Evolutionary conservation across 2,888 invertebrate species (phyloP).

Genomic region (Eupithecia tripunctaria): DNA sequence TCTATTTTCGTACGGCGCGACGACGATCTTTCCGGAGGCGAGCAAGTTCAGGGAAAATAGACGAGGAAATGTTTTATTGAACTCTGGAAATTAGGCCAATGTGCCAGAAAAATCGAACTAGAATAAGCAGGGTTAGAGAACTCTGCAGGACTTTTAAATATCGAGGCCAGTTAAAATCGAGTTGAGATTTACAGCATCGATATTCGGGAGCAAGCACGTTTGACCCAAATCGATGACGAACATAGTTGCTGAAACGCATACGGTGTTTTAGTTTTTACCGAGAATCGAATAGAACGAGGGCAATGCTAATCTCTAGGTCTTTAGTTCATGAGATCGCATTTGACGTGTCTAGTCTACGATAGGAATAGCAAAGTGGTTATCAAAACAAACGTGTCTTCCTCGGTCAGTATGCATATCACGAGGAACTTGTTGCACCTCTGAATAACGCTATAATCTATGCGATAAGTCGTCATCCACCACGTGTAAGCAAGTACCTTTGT

Average conservation of each 20-base stretch:
- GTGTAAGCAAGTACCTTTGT: constrained; percentile 43
- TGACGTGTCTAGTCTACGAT: constrained; percentile 25
- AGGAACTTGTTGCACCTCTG: constrained; percentile 41
- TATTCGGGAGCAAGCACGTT: constrained; percentile 66
- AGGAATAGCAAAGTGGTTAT: constrained; percentile 28
- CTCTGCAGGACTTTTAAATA: constrained; percentile 50
- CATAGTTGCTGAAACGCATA: constrained; percentile 54
- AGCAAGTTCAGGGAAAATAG: constrained; percentile 80
- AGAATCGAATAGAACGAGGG: constrained; percentile 25
- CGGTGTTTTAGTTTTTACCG: constrained; percentile 40
- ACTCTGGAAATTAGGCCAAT: constrained; percentile 68
- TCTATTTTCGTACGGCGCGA: constrained; percentile 61
- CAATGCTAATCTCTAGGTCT: constrained; percentile 14
- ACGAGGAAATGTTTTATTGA: constrained; percentile 72
- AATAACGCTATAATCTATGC: constrained; percentile 43
- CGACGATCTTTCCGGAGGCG: constrained; percentile 57
- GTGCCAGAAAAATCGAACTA: constrained; percentile 55
- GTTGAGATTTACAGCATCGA: constrained; percentile 56
- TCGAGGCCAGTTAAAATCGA: constrained; percentile 56
- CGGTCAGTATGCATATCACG: constrained; percentile 45
- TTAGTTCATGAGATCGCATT: constrained; percentile 32
- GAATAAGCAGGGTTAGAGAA: constrained; percentile 43
- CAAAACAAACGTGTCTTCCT: constrained; percentile 35
- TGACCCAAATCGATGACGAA: constrained; percentile 66
- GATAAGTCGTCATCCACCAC: constrained; percentile 43